These are phyloP conservation scores for Syngnathus rostellatus DNA, from an alignment of 2,797 vertebrate genomes.

Conservation along the genomic window DNA sequence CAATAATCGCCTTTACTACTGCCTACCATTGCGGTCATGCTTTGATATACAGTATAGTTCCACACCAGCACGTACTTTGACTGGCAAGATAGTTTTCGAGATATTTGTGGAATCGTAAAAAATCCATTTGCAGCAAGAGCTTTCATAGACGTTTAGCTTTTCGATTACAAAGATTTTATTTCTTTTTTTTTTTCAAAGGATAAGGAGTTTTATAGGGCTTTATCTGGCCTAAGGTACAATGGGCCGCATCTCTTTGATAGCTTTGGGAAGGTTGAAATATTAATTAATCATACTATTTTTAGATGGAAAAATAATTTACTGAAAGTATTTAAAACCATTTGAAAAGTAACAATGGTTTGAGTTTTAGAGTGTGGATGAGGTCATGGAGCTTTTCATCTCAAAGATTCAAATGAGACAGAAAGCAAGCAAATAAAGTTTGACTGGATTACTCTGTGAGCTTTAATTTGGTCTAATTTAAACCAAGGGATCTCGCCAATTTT, in stretches of 20 bases:
- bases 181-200: slow-evolving; percentile 7
- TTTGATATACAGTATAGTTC: slow-evolving; percentile 21
- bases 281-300: background rate
- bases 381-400: background rate
- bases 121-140: slow-evolving; percentile 50
- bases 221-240: background rate
- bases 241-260: background rate
- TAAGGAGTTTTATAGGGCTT: background rate
- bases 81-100: slow-evolving; percentile 46
- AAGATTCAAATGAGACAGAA: background rate
- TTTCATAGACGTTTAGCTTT: slow-evolving; percentile 50
- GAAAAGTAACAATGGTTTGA: background rate
- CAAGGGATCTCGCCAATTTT: background rate
- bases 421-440: background rate
- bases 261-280: background rate
- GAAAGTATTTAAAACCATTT: background rate
- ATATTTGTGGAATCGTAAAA: slow-evolving; percentile 57
- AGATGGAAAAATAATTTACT: background rate
- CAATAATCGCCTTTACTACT: background rate
- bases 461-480: background rate
- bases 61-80: slow-evolving; percentile 47
- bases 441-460: background rate
- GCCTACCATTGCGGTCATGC: no score
- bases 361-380: background rate
- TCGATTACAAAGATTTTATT: slow-evolving; percentile 61